A percentile compares a stretch with the other conserved stretches of the same genome.
These are phyloP conservation scores for Agonopterix arenella DNA, from an alignment of 2,888 invertebrate species.

Conservation along the genomic window DNA sequence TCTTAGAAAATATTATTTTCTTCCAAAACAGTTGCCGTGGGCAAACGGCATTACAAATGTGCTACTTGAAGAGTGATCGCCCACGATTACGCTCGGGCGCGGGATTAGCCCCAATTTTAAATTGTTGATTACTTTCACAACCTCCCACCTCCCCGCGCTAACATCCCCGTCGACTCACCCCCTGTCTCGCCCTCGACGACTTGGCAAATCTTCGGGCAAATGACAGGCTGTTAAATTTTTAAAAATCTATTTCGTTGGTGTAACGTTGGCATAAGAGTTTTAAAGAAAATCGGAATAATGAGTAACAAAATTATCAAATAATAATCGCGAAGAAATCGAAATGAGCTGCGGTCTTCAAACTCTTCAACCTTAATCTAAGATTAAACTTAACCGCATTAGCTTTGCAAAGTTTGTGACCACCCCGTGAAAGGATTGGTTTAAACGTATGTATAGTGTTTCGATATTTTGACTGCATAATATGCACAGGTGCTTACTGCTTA, in stretches of 20 bases:
- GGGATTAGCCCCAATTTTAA: slow-evolving; percentile 73
- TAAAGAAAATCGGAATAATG: too few relatives aligned
- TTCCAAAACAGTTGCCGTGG: slow-evolving; percentile 3
- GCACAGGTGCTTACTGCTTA: too few relatives aligned
- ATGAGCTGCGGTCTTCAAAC: too few relatives aligned
- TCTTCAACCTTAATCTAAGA: too few relatives aligned
- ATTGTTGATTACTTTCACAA: slow-evolving; percentile 68
- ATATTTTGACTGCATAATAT: too few relatives aligned
- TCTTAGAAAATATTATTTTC: background rate
- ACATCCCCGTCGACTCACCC: slow-evolving; percentile 11
- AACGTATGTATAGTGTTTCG: too few relatives aligned
- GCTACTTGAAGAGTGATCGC: slow-evolving; percentile 49
- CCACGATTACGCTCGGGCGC: slow-evolving; percentile 44
- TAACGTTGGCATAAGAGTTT: background rate
- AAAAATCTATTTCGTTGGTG: slow-evolving; percentile 32
- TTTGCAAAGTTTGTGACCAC: too few relatives aligned
- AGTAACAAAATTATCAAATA: too few relatives aligned
- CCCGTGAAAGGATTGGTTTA: too few relatives aligned
- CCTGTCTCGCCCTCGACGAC: slow-evolving; percentile 11
- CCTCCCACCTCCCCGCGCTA: slow-evolving; percentile 28
- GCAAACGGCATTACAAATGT: slow-evolving; percentile 11
- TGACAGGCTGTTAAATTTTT: slow-evolving; percentile 60
- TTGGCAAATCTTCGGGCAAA: slow-evolving; percentile 34
- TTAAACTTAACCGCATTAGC: too few relatives aligned
- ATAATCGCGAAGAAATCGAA: too few relatives aligned